Evolutionary conservation across 2,113 vertebrate genomes (phyloP).

Genomic region (Desmodus rotundus): DNA sequence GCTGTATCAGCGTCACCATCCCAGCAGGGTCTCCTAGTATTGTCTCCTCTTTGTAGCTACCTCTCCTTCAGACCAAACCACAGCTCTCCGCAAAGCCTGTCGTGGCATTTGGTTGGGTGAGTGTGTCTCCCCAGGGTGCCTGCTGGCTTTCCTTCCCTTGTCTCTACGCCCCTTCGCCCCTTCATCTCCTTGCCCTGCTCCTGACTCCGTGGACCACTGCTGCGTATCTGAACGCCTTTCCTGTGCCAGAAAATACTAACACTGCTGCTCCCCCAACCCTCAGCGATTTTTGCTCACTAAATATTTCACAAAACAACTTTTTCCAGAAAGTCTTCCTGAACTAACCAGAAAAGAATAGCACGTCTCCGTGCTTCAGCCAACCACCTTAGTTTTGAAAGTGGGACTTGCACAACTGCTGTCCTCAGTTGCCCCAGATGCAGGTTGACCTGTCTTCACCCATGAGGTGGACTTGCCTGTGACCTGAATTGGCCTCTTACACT

Average conservation of each 20-base stretch:
- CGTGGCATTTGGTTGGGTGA: neutral
- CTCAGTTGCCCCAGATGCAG: neutral
- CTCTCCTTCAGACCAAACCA: neutral
- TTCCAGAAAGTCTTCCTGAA: neutral
- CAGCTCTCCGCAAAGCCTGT: neutral
- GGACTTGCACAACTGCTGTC: neutral
- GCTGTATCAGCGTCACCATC: neutral
- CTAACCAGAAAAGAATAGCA: neutral
- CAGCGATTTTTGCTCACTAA: neutral
- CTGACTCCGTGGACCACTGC: neutral
- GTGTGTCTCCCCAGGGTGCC: neutral
- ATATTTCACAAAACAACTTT: no score
- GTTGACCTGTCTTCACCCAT: neutral
- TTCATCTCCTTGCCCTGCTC: neutral
- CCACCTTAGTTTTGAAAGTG: neutral
- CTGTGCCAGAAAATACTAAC: neutral
- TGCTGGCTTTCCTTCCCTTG: neutral
- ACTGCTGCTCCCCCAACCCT: no score
- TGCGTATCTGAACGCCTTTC: neutral
- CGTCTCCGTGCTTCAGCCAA: neutral
- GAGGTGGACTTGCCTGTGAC: neutral
- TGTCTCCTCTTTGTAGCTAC: neutral
- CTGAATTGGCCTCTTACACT: neutral
- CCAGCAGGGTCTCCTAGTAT: neutral
- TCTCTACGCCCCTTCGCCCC: rapidly evolving